Evolutionary conservation across 2,113 vertebrate species (phyloP).

Genomic region (Monopterus albus): DNA sequence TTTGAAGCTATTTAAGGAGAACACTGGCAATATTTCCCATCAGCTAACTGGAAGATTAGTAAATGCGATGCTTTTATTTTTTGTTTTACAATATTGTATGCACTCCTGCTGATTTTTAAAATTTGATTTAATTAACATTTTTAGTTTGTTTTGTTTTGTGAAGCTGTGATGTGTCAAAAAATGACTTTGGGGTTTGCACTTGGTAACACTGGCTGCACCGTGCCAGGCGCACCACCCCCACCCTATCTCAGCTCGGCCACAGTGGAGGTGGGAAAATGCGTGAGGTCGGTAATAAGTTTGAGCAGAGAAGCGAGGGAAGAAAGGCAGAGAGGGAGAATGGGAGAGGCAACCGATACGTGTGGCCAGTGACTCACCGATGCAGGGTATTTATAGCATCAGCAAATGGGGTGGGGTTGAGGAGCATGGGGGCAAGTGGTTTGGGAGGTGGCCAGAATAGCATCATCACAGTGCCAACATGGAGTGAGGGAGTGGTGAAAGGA

Average conservation of each 20-base stretch:
- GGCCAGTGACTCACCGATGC: constrained; percentile 76
- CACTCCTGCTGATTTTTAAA: constrained; percentile 45
- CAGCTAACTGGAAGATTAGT: constrained; percentile 8
- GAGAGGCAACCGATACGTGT: constrained; percentile 72
- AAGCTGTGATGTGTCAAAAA: constrained; percentile 23
- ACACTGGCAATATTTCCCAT: background rate
- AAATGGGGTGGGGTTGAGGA: constrained; percentile 42
- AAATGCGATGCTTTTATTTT: constrained; percentile 7
- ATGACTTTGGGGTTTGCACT: constrained; percentile 46
- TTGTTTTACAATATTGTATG: background rate
- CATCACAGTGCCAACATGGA: constrained; percentile 52
- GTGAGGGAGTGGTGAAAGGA: constrained; percentile 67
- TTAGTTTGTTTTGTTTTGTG: constrained; percentile 42
- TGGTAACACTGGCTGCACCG: constrained; percentile 1
- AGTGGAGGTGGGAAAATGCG: constrained; percentile 38
- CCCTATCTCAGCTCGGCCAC: constrained; percentile 45
- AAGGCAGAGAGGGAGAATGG: constrained; percentile 7
- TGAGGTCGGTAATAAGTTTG: constrained; percentile 55
- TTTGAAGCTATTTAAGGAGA: background rate
- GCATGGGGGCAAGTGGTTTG: constrained; percentile 53
- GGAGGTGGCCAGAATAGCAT: constrained; percentile 61
- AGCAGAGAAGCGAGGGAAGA: constrained; percentile 33
- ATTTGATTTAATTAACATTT: too few species aligned
- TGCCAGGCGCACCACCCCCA: background rate
- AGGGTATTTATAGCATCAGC: constrained; percentile 78